A percentile compares a stretch with the other conserved stretches of the same genome.
Conservation (phyloP, 2,797 vertebrate species). For the Falco naumanni region DNA sequence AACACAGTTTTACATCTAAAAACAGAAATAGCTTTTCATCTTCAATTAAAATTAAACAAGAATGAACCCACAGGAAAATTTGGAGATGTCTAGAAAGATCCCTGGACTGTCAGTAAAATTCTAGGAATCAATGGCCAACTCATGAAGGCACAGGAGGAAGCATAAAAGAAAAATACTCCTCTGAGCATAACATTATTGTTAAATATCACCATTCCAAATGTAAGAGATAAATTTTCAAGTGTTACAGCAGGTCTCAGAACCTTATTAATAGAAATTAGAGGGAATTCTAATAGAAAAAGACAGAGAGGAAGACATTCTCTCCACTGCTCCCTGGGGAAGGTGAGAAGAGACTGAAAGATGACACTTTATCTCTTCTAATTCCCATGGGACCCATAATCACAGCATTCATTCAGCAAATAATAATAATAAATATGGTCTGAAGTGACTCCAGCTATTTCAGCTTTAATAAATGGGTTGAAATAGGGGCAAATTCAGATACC, state of each 20-base stretch:
- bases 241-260: conserved; percentile 59
- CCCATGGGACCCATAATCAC: conserved; percentile 65
- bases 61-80: background rate
- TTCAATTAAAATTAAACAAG: background rate
- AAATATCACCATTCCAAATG: conserved; percentile 67
- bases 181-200: conserved; percentile 66
- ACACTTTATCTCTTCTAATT: conserved; percentile 58
- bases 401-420: conserved; percentile 80
- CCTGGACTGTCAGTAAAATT: background rate
- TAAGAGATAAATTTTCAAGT: conserved; percentile 70
- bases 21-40: background rate
- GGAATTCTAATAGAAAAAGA: conserved; percentile 64
- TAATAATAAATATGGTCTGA: conserved; percentile 81
- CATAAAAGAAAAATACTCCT: conserved; percentile 51
- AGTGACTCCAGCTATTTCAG: conserved; percentile 79
- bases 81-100: background rate
- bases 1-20: background rate
- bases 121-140: conserved; percentile 20
- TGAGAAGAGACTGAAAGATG: conserved; percentile 64
- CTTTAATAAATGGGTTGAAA: conserved; percentile 82
- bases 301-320: conserved; percentile 55
- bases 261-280: conserved; percentile 60
- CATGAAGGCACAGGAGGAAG: conserved; percentile 1
- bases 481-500: conserved; percentile 79
- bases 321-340: conserved; percentile 60